These are phyloP conservation scores for Thamnophis sirtalis DNA, from an alignment of 2,113 vertebrate species.

Conservation along the genomic window DNA sequence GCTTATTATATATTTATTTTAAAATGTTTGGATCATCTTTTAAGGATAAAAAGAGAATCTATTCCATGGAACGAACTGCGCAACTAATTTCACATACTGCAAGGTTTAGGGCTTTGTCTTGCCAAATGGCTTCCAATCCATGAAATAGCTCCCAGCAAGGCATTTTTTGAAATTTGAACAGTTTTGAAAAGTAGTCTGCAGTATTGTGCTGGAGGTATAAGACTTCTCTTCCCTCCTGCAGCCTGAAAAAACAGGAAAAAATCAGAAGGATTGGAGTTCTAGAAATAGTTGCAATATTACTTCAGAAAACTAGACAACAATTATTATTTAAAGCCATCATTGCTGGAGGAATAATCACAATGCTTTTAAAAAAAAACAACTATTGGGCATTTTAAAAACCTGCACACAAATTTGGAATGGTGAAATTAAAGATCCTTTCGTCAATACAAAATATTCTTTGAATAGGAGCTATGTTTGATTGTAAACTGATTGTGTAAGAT, in stretches of 20 bases:
- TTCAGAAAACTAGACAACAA: conserved; percentile 11
- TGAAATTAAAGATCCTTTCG: not conserved
- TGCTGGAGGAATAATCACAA: not conserved
- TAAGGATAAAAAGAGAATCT: not conserved
- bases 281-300: not conserved
- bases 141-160: not conserved
- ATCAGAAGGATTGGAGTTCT: not conserved
- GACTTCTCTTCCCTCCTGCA: not conserved
- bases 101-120: not conserved
- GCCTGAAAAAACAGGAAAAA: not conserved
- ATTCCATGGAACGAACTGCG: not conserved
- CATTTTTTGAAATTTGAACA: not conserved
- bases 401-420: not conserved
- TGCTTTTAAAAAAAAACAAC: not conserved
- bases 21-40: not conserved
- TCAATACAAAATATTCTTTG: not conserved
- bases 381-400: not conserved
- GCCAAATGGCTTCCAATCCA: not conserved
- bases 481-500: not conserved
- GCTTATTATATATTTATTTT: not conserved
- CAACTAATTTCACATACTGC: not conserved
- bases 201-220: not conserved
- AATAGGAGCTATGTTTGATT: not conserved
- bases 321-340: not conserved
- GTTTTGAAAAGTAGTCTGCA: not conserved